Evolutionary conservation across 2,113 vertebrate genomes (phyloP).

Genomic region (Corydoras sp.): DNA sequence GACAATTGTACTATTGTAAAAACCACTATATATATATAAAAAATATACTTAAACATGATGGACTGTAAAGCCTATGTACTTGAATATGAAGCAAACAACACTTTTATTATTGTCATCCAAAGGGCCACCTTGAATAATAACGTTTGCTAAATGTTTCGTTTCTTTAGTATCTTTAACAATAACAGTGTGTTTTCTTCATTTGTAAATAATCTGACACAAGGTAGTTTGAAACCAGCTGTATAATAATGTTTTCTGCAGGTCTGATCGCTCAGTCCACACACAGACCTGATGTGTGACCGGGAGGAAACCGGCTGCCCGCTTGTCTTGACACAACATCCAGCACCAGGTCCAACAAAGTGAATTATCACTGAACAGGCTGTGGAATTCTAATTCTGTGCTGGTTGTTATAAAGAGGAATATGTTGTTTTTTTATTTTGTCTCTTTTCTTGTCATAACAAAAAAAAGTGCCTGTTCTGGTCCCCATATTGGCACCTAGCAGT

Average conservation of each 20-base stretch:
- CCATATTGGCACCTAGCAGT: too few species aligned
- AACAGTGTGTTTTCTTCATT: too few species aligned
- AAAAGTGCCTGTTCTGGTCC: background rate
- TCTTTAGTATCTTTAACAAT: too few species aligned
- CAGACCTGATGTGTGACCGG: conserved; percentile 40
- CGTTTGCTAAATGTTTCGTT: too few species aligned
- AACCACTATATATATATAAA: too few species aligned
- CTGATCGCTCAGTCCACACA: conserved; percentile 33
- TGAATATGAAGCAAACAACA: too few species aligned
- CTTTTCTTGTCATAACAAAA: background rate
- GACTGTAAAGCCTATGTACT: too few species aligned
- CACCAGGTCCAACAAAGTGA: background rate
- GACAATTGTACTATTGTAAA: too few species aligned
- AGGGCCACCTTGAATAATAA: too few species aligned
- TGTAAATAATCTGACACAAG: background rate
- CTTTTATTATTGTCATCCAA: too few species aligned
- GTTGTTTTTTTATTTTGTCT: background rate
- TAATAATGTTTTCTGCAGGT: conserved; percentile 18
- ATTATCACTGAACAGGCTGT: background rate
- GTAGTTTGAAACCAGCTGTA: too few species aligned
- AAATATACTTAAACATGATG: too few species aligned
- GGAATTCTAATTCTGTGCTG: conserved; percentile 3
- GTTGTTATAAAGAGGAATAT: conserved; percentile 19
- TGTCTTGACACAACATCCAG: background rate
- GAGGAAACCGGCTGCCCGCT: conserved; percentile 11